Evolutionary conservation across 2,888 invertebrate genomes (phyloP).

Genomic region (Allacma fusca): DNA sequence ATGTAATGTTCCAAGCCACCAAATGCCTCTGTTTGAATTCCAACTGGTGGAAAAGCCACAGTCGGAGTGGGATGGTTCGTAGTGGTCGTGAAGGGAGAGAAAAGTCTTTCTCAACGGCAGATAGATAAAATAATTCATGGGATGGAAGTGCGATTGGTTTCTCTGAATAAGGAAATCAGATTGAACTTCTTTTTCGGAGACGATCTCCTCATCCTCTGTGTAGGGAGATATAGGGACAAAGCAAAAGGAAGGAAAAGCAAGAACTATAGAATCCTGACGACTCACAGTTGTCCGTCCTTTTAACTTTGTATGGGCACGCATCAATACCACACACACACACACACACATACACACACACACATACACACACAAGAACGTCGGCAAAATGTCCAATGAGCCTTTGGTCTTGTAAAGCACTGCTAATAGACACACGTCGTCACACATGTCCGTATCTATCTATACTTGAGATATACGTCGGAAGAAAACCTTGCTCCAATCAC

Average conservation of each 20-base stretch:
- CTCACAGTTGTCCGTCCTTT: background rate
- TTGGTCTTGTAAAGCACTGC: constrained; percentile 16
- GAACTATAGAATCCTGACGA: background rate
- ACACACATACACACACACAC: no score
- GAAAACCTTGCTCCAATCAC: constrained; percentile 16
- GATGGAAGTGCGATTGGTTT: constrained; percentile 48
- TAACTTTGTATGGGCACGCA: constrained; percentile 8
- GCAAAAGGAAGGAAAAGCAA: constrained; percentile 6
- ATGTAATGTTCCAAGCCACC: constrained; percentile 45
- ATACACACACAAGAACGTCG: background rate
- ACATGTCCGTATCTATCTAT: constrained; percentile 3
- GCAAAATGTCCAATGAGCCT: constrained; percentile 8
- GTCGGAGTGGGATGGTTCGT: background rate
- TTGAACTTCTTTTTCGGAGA: constrained; percentile 33
- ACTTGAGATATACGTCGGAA: background rate
- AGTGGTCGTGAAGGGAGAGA: background rate
- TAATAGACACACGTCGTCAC: constrained; percentile 5
- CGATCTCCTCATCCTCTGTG: background rate
- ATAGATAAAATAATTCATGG: constrained; percentile 46
- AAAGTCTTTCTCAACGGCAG: constrained; percentile 29
- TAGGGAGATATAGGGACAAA: background rate
- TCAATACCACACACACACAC: background rate
- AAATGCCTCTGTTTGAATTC: constrained; percentile 41
- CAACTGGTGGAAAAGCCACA: constrained; percentile 32
- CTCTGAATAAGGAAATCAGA: constrained; percentile 43